Percentiles rank a stretch among this genome's conserved stretches.
These are phyloP conservation scores for Cheilosia impressa DNA, from an alignment of 2,888 invertebrate species.

Conservation along the genomic window DNA sequence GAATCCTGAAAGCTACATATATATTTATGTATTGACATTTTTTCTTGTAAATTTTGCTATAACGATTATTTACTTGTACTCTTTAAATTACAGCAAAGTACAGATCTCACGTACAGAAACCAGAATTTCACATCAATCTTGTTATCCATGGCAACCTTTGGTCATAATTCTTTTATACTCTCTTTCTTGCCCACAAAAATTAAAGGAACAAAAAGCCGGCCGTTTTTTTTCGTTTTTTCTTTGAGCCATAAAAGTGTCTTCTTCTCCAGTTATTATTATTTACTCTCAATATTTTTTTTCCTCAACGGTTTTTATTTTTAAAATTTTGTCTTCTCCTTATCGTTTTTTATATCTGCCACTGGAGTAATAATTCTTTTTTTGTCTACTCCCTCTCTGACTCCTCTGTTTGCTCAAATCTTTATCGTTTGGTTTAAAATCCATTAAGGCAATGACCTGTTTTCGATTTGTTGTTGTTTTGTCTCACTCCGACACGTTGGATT, in stretches of 20 bases:
- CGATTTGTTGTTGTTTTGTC: constrained; percentile 78
- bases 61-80: too few relatives aligned
- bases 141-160: constrained; percentile 50
- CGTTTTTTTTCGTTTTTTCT: constrained; percentile 12
- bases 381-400: constrained; percentile 59
- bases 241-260: constrained; percentile 68
- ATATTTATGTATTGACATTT: too few relatives aligned
- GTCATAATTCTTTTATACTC: constrained; percentile 54
- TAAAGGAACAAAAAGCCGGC: constrained; percentile 13
- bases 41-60: too few relatives aligned
- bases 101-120: constrained; percentile 1
- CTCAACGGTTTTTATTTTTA: constrained; percentile 15
- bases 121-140: constrained; percentile 58
- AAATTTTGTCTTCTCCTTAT: constrained; percentile 40
- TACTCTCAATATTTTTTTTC: constrained; percentile 59
- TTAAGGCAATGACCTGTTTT: constrained; percentile 78
- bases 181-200: constrained; percentile 6
- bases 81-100: background rate
- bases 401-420: constrained; percentile 80
- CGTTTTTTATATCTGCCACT: constrained; percentile 59
- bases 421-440: constrained; percentile 78
- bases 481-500: constrained; percentile 57
- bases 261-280: constrained; percentile 70
- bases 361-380: constrained; percentile 71
- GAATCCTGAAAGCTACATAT: too few relatives aligned